These are phyloP conservation scores for Hoplostethus atlanticus DNA, from an alignment of 2,797 vertebrate species.

Conservation along the genomic window DNA sequence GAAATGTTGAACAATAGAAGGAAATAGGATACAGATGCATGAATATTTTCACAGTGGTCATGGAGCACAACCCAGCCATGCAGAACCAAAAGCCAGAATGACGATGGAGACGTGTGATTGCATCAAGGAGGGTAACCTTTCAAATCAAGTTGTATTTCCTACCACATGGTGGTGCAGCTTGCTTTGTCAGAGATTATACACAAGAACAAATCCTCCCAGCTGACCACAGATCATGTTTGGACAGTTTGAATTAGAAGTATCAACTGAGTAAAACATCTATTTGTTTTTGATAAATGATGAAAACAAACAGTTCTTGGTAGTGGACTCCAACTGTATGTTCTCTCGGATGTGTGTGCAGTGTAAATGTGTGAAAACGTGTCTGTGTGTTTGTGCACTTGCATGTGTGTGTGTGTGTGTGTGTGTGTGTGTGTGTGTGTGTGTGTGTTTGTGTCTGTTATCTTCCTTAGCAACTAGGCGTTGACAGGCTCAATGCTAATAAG, in stretches of 20 bases:
- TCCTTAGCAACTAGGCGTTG: constrained; percentile 9
- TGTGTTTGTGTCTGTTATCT: constrained; percentile 6
- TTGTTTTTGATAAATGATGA: too few relatives aligned
- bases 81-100: constrained; percentile 14
- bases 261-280: too few relatives aligned
- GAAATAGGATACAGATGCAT: not conserved
- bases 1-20: not conserved
- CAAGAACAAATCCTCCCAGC: not conserved
- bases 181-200: not conserved
- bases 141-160: not conserved
- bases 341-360: not conserved
- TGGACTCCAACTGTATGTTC: not conserved
- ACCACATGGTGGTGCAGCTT: constrained; percentile 67
- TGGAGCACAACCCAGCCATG: constrained; percentile 19
- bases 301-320: too few relatives aligned
- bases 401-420: not conserved
- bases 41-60: not conserved
- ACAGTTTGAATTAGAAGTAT: too few relatives aligned
- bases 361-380: not conserved
- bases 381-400: constrained; percentile 10
- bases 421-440: constrained; percentile 9
- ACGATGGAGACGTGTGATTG: not conserved
- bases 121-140: not conserved
- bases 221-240: not conserved
- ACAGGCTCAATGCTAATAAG: constrained; percentile 41